phyloP scores from a whole-genome alignment of 2,888 invertebrate genomes.

The Tiphia femorata region DNA sequence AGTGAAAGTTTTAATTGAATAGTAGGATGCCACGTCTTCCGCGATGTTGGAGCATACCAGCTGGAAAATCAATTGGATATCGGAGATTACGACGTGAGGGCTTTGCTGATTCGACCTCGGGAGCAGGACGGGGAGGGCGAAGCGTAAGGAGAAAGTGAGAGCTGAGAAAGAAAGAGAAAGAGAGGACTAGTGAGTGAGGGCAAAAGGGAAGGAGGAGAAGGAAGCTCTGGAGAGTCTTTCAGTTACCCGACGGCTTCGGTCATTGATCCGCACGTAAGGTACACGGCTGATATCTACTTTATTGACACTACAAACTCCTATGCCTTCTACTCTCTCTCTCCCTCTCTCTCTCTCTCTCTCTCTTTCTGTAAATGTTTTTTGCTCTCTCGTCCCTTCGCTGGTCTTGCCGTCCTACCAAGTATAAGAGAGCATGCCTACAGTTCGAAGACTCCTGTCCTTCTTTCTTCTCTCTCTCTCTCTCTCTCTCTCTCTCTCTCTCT shows the following conservation, averaged over 20 bases:
- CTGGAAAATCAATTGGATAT: slow-evolving; percentile 63
- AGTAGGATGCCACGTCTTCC: slow-evolving; percentile 54
- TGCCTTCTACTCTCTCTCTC: slow-evolving; percentile 16
- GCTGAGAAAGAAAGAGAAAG: slow-evolving; percentile 2
- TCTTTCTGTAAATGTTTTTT: too few species aligned
- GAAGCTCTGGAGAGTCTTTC: slow-evolving; percentile 39
- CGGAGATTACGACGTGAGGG: slow-evolving; percentile 61
- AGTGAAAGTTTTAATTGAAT: slow-evolving; percentile 61
- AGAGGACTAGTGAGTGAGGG: background rate
- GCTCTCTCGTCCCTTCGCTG: too few species aligned
- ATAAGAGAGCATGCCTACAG: background rate
- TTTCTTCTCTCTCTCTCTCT: too few species aligned
- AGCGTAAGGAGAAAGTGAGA: slow-evolving; percentile 2
- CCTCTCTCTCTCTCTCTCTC: background rate
- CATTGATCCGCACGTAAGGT: slow-evolving; percentile 49
- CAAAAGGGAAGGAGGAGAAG: slow-evolving; percentile 13
- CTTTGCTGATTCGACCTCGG: slow-evolving; percentile 54
- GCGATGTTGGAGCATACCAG: slow-evolving; percentile 54
- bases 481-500: too few species aligned
- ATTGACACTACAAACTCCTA: slow-evolving; percentile 48
- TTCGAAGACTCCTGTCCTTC: slow-evolving; percentile 11
- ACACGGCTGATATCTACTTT: slow-evolving; percentile 43
- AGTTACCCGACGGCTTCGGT: slow-evolving; percentile 46
- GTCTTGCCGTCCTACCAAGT: too few species aligned
- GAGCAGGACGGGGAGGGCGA: slow-evolving; percentile 27